Base-by-base conservation (phyloP, 2,113 vertebrate species). In the Micromys minutus region DNA sequence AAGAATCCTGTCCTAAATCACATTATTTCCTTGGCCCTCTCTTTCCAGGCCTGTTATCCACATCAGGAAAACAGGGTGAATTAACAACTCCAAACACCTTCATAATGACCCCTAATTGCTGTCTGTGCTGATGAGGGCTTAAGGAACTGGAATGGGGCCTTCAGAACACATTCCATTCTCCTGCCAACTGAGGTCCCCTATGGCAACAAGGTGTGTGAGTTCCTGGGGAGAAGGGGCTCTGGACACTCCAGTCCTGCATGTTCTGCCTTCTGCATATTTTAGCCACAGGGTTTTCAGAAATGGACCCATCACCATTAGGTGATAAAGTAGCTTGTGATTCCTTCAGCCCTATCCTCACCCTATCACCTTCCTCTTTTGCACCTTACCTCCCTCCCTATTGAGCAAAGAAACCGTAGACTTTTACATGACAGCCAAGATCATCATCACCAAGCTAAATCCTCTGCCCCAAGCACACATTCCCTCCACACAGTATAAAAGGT, bases 21-120 rank as follows among this genome's bases (percentile, higher is more conserved):
- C 96, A 57, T 95, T 88, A 88, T 39, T 75, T 91, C 95, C 72
- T 93, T 61, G 97, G 63, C 17, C 89, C 76, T 31, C 15, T n/a
- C 85, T 88, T 89, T 84, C n/a, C 63, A 65, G 83, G 63, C 63
- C 96, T 97, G 97, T 83, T 63, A 95, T 17, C 94, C 76, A 92
- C 94, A 97, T 96, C 85, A 96, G 93, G 87, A 92, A 95, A 87
- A 71, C 4, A 47, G 89, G 47, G 96, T 95, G 97, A 97, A 98
- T 61, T 26, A 72, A 96, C 92, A 81, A 19, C 26, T 34, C 84
- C 89, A 90, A 94, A 65, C 96, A 95, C 96, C 90, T 97, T 93
- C 47, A 65, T 0, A 8, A 97, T 96, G 97, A 98, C 95, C 96
- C 97, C 95, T 98, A 97, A 98, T 97, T 97, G 96, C 93, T 89